Evolutionary conservation across 1,140 invertebrate species (phyloP).

Genomic region (Lerema accius): DNA sequence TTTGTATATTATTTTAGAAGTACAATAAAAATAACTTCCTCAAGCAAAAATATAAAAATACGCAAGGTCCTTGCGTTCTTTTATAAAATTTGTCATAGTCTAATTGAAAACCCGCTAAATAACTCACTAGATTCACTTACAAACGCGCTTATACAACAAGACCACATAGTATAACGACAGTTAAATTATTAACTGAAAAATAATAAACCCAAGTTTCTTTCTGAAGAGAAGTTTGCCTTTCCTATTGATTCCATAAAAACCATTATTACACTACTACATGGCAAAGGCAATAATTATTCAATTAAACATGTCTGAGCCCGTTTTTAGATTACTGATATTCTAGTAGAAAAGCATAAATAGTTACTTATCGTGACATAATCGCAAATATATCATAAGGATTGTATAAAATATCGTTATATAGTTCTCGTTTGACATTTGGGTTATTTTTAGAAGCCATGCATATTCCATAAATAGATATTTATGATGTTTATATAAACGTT

Average conservation of each 20-base stretch:
- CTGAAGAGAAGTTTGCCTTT: too few species aligned
- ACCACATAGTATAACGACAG: too few species aligned
- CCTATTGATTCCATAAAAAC: conserved; percentile 6
- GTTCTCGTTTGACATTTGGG: background rate
- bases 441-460: background rate
- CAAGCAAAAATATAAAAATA: too few species aligned
- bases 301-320: conserved; percentile 21
- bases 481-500: background rate
- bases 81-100: too few species aligned
- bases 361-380: conserved; percentile 26
- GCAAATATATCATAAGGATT: conserved; percentile 16
- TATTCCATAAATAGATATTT: background rate
- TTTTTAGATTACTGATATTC: conserved; percentile 25
- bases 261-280: background rate
- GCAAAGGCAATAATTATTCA: conserved; percentile 25
- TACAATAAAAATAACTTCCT: too few species aligned
- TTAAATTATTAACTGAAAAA: too few species aligned
- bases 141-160: too few species aligned
- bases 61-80: too few species aligned
- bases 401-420: conserved; percentile 9
- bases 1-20: too few species aligned
- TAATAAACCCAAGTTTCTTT: too few species aligned
- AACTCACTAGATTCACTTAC: too few species aligned
- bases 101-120: too few species aligned
- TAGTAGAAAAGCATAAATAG: conserved; percentile 28